Conservation (phyloP, 1,140 invertebrate genomes). For the Aphaenogaster ashmeadi region DNA sequence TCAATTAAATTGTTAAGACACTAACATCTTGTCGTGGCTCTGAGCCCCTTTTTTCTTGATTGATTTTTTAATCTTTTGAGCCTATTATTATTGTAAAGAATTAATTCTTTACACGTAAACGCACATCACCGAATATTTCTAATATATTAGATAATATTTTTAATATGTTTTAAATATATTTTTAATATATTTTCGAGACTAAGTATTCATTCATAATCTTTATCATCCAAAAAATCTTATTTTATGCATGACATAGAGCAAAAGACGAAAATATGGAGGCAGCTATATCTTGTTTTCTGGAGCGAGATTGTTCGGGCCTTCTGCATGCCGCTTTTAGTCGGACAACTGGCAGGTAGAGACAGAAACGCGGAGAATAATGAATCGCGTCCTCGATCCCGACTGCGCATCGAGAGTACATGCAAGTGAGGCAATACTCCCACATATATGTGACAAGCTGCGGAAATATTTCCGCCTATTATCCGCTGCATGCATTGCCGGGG, state of each 20-base stretch:
- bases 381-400: slow-evolving; percentile 38
- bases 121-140: too few species aligned
- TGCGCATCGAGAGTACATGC: slow-evolving; percentile 6
- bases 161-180: not conserved
- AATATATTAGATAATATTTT: not conserved
- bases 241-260: not conserved
- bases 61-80: too few species aligned
- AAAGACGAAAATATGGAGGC: not conserved
- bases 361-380: slow-evolving; percentile 51
- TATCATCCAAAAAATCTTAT: not conserved
- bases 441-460: slow-evolving; percentile 6
- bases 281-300: not conserved
- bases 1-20: too few species aligned
- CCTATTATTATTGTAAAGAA: too few species aligned
- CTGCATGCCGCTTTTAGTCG: slow-evolving; percentile 8
- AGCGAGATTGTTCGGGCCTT: slow-evolving; percentile 47
- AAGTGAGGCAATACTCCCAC: not conserved
- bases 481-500: not conserved
- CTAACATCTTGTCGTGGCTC: too few species aligned
- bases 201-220: not conserved
- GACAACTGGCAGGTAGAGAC: not conserved
- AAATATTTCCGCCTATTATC: slow-evolving; percentile 16
- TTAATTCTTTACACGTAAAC: too few species aligned
- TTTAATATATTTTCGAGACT: not conserved
- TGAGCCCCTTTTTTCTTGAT: too few species aligned